Base-by-base conservation (phyloP, 2,113 vertebrate species). In the Ammodramus savannarum region DNA sequence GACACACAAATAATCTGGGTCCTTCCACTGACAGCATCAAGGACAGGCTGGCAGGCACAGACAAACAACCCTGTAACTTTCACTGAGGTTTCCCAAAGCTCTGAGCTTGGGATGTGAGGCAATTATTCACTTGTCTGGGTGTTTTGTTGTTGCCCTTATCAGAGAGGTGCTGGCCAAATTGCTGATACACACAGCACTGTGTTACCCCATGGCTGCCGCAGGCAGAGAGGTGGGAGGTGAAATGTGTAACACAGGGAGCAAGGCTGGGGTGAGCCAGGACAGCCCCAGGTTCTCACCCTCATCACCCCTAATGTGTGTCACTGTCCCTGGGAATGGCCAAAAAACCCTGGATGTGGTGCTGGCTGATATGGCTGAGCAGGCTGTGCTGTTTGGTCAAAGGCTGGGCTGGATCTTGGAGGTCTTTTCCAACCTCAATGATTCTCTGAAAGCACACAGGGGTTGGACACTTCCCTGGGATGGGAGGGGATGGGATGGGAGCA, bases 141-240 rank as follows among this genome's bases (percentile, higher is more conserved):
- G 96, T 89, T 98, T 98, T 22, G 98, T 98, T 34, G 98, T 85
- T 19, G 98, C 97, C 94, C 98, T 99, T 10, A 97, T 98, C 95
- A 98, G 97, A 98, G 79, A 99, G 94, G 1, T 98, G 97, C 85
- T 98, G 95, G 5, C 98, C 97, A 32, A 99, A 97, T 13, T 98
- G 97, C 92, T 97, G 91, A 98, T 98, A 98, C 3, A 93, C 98
- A 98, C 51, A 98, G 80, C 65, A 98, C 93, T 36, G 97, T 52
- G 34, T 98, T 97, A 25, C 89, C 97, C 54, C 62, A 88, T 31
- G 98, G 97, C 96, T 98, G 98, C 22, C 99, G 97, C 78, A 97
- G 97, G 98, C 98, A 90, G 41, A 73, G 49, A 49, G 80, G 34
- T 1, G 8, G 26, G 59, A 68, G 34, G 41, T 13, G 62, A 68